Percentiles rank a stretch among this genome's conserved stretches.
Evolutionary conservation across 2,113 vertebrate genomes (phyloP).

Genomic region (Anas platyrhynchos): DNA sequence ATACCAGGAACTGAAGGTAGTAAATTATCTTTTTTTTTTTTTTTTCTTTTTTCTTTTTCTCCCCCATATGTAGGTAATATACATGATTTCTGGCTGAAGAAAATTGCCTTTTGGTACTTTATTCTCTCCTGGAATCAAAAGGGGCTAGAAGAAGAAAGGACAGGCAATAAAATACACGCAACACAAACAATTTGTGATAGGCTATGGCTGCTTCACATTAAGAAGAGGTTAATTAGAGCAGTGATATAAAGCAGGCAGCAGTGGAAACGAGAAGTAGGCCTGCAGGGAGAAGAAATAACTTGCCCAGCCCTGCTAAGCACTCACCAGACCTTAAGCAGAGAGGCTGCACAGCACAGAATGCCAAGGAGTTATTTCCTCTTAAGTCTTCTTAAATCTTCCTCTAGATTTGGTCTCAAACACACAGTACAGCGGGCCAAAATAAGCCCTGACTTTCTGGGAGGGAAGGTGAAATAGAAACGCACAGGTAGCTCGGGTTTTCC

Average conservation of each 20-base stretch:
- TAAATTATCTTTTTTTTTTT: neutral
- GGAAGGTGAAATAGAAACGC: neutral
- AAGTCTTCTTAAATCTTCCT: neutral
- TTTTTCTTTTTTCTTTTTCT: neutral
- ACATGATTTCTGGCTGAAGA: neutral
- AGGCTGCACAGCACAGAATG: neutral
- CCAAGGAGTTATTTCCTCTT: neutral
- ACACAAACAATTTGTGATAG: neutral
- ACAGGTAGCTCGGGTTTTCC: neutral
- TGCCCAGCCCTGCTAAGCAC: neutral
- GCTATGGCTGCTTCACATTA: neutral
- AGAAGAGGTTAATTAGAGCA: constrained; percentile 9
- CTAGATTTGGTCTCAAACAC: neutral
- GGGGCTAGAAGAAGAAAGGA: neutral
- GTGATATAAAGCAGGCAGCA: neutral
- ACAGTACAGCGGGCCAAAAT: neutral
- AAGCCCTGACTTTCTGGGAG: neutral
- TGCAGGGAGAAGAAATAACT: neutral
- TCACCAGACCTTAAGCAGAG: neutral
- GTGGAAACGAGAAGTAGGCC: neutral
- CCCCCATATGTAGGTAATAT: neutral
- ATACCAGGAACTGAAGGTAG: neutral
- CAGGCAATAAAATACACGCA: neutral
- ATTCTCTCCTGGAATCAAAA: neutral
- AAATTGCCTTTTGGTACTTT: neutral